Conservation (phyloP, 2,113 vertebrate genomes). For the Piprites chloris region DNA sequence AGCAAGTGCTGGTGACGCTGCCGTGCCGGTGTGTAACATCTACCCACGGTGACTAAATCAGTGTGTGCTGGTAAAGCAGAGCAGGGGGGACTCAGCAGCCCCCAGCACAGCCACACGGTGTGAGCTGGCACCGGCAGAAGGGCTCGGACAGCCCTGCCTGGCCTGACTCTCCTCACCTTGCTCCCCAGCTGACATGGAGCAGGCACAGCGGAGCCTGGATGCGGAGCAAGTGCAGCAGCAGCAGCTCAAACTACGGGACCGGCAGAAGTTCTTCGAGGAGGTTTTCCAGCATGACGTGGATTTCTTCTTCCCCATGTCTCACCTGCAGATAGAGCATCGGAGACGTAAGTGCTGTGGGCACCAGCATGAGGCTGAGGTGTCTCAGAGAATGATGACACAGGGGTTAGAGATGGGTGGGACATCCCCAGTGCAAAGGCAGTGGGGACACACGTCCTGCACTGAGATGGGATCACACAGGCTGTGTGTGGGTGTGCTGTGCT, state of each 20-base stretch:
- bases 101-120: accelerated
- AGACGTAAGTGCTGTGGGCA: constrained; percentile 79
- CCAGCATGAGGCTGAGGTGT: accelerated
- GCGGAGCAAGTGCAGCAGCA: constrained; percentile 74
- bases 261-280: constrained; percentile 91
- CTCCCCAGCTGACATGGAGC: constrained; percentile 70
- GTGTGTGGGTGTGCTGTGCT: neutral
- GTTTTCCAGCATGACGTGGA: constrained; percentile 92
- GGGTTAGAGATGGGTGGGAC: neutral
- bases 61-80: neutral
- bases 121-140: neutral
- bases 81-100: neutral
- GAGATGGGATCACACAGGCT: neutral
- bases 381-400: neutral
- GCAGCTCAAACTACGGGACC: constrained; percentile 83
- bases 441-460: neutral
- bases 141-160: neutral
- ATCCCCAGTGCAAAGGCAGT: neutral
- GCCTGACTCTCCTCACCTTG: neutral
- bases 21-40: accelerated
- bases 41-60: neutral
- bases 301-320: constrained; percentile 84
- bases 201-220: constrained; percentile 69
- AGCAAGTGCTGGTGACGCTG: neutral
- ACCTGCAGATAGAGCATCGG: constrained; percentile 86